These are phyloP conservation scores for Spheniscus mendiculus DNA, from an alignment of 2,113 vertebrate genomes.

Conservation along the genomic window DNA sequence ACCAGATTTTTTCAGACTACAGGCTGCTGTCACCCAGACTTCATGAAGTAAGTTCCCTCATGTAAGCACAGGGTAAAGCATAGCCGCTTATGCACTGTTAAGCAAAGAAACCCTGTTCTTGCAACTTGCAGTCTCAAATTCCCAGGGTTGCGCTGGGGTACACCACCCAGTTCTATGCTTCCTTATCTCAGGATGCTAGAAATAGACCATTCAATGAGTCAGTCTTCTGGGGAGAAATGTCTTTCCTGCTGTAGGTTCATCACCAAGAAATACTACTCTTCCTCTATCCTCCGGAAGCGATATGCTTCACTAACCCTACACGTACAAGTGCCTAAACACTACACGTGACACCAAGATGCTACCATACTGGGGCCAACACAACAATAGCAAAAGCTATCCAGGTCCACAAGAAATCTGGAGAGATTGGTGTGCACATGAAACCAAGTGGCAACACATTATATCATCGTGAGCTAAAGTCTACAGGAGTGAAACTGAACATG, in stretches of 20 bases:
- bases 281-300: neutral
- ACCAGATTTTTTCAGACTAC: neutral
- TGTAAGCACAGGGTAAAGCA: neutral
- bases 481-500: neutral
- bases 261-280: neutral
- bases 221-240: neutral
- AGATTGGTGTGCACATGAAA: neutral
- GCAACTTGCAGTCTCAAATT: neutral
- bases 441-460: neutral
- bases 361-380: neutral
- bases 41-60: neutral
- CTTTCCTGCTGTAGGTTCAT: neutral
- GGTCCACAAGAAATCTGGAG: neutral
- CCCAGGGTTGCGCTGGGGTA: neutral
- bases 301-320: neutral
- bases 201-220: neutral
- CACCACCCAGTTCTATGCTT: neutral
- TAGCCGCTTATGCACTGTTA: neutral
- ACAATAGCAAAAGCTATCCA: neutral
- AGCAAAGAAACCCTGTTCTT: neutral
- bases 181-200: neutral
- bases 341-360: neutral
- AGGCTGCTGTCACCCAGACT: neutral
- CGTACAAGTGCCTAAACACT: neutral
- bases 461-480: accelerated